Conservation (phyloP, 2,888 invertebrate genomes). For the Rhodophaea formosa region DNA sequence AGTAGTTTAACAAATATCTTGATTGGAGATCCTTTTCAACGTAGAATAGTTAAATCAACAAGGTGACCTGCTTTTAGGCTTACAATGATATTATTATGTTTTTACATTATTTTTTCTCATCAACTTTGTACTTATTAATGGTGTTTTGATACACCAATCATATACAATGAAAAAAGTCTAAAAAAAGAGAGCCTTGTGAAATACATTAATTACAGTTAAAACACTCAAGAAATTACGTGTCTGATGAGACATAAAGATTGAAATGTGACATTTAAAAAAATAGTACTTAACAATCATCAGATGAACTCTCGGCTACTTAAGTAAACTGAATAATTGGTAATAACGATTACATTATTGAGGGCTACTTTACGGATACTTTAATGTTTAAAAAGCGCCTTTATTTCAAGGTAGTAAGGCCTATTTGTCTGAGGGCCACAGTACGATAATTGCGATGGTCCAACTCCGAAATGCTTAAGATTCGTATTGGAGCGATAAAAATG, state of each 20-base stretch:
- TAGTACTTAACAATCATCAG: background rate
- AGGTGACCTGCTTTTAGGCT: no score
- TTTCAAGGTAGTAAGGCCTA: background rate
- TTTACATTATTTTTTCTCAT: no score
- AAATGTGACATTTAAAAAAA: conserved; percentile 5
- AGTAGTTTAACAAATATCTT: no score
- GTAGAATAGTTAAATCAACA: no score
- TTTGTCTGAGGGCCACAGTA: conserved; percentile 14
- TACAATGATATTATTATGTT: no score
- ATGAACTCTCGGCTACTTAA: conserved; percentile 7
- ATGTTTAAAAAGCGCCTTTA: background rate
- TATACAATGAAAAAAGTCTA: background rate
- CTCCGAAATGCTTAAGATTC: conserved; percentile 35
- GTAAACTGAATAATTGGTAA: conserved; percentile 12
- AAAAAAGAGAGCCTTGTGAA: background rate
- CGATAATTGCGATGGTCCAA: conserved; percentile 32
- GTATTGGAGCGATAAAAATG: conserved; percentile 41
- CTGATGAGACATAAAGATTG: background rate
- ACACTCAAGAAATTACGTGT: background rate
- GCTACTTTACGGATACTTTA: background rate
- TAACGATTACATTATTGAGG: background rate
- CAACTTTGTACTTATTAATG: no score
- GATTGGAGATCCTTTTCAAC: no score
- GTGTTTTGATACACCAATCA: no score
- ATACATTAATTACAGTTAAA: background rate